Evolutionary conservation across 2,797 vertebrate species (phyloP).

Genomic region (Cheirogaleus major): DNA sequence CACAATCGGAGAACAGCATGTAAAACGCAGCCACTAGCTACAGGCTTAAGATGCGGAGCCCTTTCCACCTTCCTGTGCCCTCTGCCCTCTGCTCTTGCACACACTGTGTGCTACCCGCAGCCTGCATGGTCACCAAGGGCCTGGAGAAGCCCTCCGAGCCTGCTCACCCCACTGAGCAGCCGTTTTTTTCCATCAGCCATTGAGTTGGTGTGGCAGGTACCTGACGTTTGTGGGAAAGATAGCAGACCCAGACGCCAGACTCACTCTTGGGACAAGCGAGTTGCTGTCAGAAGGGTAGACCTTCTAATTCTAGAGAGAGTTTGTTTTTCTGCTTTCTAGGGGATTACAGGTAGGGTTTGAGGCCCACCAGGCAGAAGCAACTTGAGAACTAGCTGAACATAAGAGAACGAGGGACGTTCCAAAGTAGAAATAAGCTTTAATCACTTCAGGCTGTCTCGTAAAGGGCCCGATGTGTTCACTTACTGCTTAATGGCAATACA

Average conservation of each 20-base stretch:
- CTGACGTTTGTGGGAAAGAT: neutral
- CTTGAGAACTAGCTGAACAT: accelerated
- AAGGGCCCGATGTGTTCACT: neutral
- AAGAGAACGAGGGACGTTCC: neutral
- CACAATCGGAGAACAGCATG: neutral
- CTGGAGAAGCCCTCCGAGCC: neutral
- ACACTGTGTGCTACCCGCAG: neutral
- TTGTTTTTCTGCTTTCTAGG: neutral
- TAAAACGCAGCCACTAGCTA: accelerated
- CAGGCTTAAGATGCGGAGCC: no score
- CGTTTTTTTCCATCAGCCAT: neutral
- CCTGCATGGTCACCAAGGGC: neutral
- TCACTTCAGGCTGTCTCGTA: neutral
- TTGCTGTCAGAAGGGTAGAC: neutral
- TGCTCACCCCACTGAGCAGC: neutral
- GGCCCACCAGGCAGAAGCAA: neutral
- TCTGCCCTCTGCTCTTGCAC: neutral
- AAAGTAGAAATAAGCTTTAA: neutral
- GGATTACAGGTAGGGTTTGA: neutral
- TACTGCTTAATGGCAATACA: neutral
- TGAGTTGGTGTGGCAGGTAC: neutral
- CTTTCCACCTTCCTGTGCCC: neutral
- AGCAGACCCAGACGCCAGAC: neutral
- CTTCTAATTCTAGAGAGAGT: neutral
- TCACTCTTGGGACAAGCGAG: neutral